Evolutionary conservation across 2,797 vertebrate species (phyloP).

Genomic region (Thaleichthys pacificus): DNA sequence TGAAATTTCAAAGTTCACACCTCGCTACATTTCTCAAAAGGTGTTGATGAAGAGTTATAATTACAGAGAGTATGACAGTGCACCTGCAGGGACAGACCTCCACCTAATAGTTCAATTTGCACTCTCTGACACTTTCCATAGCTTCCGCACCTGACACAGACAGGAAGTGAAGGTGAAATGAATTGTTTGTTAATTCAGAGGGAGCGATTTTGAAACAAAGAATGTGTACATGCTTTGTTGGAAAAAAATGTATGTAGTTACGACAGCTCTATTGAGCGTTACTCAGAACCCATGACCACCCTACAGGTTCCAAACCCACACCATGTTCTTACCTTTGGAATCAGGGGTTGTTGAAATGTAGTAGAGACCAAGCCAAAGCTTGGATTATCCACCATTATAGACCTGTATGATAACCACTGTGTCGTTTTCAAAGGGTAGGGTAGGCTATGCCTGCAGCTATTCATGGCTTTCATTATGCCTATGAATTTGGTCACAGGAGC

Average conservation of each 20-base stretch:
- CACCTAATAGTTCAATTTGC: not conserved
- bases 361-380: conserved; percentile 3
- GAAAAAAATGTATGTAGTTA: conserved; percentile 7
- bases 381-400: conserved; percentile 13
- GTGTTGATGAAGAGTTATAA: conserved; percentile 42
- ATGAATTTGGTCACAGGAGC: conserved; percentile 10
- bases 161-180: conserved; percentile 14
- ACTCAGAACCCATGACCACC: not conserved
- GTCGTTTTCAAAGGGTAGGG: conserved; percentile 19
- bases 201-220: conserved; percentile 48
- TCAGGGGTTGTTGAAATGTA: not conserved
- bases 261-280: not conserved
- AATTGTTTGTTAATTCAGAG: conserved; percentile 42
- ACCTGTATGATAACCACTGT: conserved; percentile 22
- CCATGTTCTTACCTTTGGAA: not conserved
- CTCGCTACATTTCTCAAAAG: conserved; percentile 32
- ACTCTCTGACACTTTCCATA: conserved; percentile 1
- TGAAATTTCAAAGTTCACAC: conserved; percentile 30
- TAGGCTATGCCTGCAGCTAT: not conserved
- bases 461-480: not conserved
- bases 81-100: conserved; percentile 29
- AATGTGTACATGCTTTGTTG: conserved; percentile 36
- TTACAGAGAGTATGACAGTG: conserved; percentile 28
- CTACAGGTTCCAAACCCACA: not conserved
- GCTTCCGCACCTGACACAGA: not conserved